A percentile compares a stretch with the other conserved stretches of the same genome.
Conservation (phyloP, 2,888 invertebrate genomes). For the Rugalucina vietnamica region DNA sequence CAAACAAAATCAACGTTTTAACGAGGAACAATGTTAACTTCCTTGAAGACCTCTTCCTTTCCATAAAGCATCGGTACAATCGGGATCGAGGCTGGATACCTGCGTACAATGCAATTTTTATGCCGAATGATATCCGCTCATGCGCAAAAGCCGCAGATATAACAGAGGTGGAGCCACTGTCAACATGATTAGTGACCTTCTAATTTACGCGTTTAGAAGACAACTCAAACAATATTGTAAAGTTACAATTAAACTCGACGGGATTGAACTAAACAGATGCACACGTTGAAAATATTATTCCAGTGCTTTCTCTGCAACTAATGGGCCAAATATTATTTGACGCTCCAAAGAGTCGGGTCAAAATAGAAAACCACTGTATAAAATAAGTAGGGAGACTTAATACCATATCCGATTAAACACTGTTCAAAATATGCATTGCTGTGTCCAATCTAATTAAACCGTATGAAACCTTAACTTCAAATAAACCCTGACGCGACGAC, state of each 20-base stretch:
- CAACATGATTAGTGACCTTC: slow-evolving; percentile 42
- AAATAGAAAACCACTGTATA: neutral
- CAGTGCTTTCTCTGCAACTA: slow-evolving; percentile 50
- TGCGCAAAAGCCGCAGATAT: slow-evolving; percentile 16
- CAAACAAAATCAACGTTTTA: neutral
- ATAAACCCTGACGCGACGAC: neutral
- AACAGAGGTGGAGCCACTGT: slow-evolving; percentile 46
- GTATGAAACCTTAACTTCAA: neutral
- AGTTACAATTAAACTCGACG: slow-evolving; percentile 48
- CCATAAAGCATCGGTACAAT: neutral
- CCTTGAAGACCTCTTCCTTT: neutral
- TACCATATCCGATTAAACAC: neutral
- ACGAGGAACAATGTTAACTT: neutral
- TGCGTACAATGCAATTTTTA: slow-evolving; percentile 40
- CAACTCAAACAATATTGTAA: slow-evolving; percentile 18
- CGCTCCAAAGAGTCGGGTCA: slow-evolving; percentile 39
- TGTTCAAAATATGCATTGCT: neutral
- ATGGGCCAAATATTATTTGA: slow-evolving; percentile 64
- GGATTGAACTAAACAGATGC: slow-evolving; percentile 61
- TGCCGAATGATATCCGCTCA: neutral
- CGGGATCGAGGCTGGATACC: slow-evolving; percentile 16
- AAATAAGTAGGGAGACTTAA: neutral
- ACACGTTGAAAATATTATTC: slow-evolving; percentile 39
- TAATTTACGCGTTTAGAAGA: slow-evolving; percentile 10
- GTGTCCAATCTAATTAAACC: neutral